Base-by-base conservation (phyloP, 2,888 invertebrate species). In the Chironomus riparius region DNA sequence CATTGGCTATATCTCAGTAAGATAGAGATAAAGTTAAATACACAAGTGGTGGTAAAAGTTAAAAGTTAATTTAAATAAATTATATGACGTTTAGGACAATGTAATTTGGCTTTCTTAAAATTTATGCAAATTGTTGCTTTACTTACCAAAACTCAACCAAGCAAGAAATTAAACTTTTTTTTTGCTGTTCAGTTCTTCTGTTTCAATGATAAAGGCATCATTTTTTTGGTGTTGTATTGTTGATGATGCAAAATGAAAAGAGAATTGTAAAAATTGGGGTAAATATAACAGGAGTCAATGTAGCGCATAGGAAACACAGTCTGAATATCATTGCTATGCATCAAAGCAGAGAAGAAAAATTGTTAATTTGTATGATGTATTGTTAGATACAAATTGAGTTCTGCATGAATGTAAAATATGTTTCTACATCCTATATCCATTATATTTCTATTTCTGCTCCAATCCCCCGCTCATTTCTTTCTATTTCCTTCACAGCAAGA, bases 111-210 rank as follows among this genome's bases (percentile, higher is more conserved):
- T 50, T 28, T 24, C 56, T 15, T 18, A 71, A 61, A 71, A 74
- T 74, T 74, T 74, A 74, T 74, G 74, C 48, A 74, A 74, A 74
- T 74, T 74, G 74, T 74, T 68, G 68, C 74, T 74, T 74, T 65
- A 68, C 72, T 72, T 72, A 72, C 72, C 21, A 68, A 74, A 56
- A 68, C 12, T 74, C 74, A 74, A 18, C 74, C 74, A 68, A 68
- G 47, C 74, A 74, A 47, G 28, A 74, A 74, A 74, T 74, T 74
- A 74, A 74, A 74, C 65, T 72, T 72, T 61, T 24, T 18, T 56
- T 56, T 3, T 18, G 18, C 15, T 56, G n/a, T 3, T 15, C 18
- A 18, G 18, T n/a, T 18, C 38, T 38, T 38, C 10, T 28, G 28
- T 4, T 28, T 28, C 28, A 28, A 28, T 5, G 6, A 5, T 3